Conservation (phyloP, 2,888 invertebrate genomes). For the Corbicula japonica region DNA sequence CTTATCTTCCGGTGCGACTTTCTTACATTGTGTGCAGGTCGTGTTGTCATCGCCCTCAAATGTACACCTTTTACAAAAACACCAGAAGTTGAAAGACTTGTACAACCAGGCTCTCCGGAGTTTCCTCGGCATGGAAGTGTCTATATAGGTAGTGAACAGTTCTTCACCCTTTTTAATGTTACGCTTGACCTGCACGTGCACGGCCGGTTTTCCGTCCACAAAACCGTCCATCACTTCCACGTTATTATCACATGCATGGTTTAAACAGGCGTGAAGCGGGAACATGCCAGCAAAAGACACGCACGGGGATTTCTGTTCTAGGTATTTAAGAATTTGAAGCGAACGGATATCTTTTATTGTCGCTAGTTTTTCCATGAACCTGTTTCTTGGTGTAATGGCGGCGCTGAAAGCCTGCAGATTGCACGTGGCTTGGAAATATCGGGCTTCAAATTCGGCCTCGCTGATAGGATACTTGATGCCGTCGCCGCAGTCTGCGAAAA, state of each 20-base stretch:
- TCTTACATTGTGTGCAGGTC: constrained; percentile 77
- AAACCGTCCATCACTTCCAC: constrained; percentile 80
- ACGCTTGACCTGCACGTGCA: constrained; percentile 76
- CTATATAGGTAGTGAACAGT: constrained; percentile 81
- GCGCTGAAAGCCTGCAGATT: constrained; percentile 81
- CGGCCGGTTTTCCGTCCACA: constrained; percentile 72
- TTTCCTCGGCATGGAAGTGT: constrained; percentile 78
- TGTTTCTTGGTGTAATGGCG: constrained; percentile 75
- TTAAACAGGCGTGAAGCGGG: constrained; percentile 82
- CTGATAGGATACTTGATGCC: constrained; percentile 75
- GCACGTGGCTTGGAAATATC: constrained; percentile 82
- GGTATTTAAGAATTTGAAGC: constrained; percentile 67
- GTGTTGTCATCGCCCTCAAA: constrained; percentile 80
- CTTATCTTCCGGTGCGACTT: constrained; percentile 68
- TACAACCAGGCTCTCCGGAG: constrained; percentile 81
- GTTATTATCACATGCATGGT: constrained; percentile 82
- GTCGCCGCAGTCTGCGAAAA: constrained; percentile 76
- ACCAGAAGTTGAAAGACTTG: constrained; percentile 84
- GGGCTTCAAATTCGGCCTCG: constrained; percentile 80
- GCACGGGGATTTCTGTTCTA: constrained; percentile 69
- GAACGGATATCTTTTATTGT: constrained; percentile 67
- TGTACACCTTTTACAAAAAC: constrained; percentile 78
- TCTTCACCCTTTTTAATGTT: constrained; percentile 80
- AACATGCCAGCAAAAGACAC: constrained; percentile 81
- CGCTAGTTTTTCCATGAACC: constrained; percentile 70